Base-by-base conservation (phyloP, 2,888 invertebrate species). In the Latrodectus hesperus region DNA sequence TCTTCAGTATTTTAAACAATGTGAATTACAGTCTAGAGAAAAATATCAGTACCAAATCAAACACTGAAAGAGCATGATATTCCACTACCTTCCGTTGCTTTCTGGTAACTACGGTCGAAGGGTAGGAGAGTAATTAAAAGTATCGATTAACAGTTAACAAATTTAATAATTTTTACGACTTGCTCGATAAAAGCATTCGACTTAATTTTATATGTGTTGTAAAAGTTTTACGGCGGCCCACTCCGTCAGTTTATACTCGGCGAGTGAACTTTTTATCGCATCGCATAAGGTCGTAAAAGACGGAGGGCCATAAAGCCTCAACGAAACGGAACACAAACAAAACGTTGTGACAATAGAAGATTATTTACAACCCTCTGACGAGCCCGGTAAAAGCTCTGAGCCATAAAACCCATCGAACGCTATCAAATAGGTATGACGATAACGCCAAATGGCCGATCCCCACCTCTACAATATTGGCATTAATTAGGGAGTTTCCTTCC, bases 361-460 rank as follows among this genome's bases (percentile, higher is more conserved):
- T 86, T 80, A 86, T 87, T 87, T 87, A 87, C 81, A 86, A 64
- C 86, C 81, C 75, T 80, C 80, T 80, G 85, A 85, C 79, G 85
- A 79, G 73, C 74, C 22, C 71, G 75, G 80, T 80, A 86, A 86
- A 86, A 80, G 75, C 81, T 76, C 86, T 77, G 26, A 22, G 81
- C 86, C 81, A 87, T 87, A 87, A 87, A 87, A 87, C 71, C 77
- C 73, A 81, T 87, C 86, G 85, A 85, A 85, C 85, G 79, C 73
- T 85, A 79, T 79, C 75, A 70, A 86, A 86, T 68, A 80, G 74
- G 85, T 80, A 73, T 80, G 71, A 75, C 80, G 85, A 86, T 86
- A 86, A 80, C 80, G 80, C 71, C 74, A 86, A 86, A 86, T 86
- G 85, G 80, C 75, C 52, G 51, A 70, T 71, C 17, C 75, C 65